phyloP scores from a whole-genome alignment of 2,888 invertebrate species.

The Gibbula magus region DNA sequence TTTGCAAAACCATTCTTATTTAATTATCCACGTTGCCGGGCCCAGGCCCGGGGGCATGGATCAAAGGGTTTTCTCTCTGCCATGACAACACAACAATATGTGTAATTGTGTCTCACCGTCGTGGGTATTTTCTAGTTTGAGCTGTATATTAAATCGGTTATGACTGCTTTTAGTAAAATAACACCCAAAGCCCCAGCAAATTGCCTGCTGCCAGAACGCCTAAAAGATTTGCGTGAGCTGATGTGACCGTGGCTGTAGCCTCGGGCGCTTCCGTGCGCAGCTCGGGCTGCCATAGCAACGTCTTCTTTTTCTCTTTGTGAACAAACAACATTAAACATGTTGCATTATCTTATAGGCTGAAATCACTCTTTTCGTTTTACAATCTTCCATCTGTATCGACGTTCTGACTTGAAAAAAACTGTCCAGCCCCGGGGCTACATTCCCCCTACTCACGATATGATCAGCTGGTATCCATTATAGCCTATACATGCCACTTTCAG shows the following conservation, averaged over 20 bases:
- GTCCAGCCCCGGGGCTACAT: not conserved
- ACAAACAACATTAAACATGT: conserved; percentile 15
- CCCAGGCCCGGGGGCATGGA: conserved; percentile 31
- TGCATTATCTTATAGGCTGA: conserved; percentile 1
- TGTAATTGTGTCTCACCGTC: conserved; percentile 17
- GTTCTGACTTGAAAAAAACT: not conserved
- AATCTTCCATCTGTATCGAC: not conserved
- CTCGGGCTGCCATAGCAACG: conserved; percentile 30
- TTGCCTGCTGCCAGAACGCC: conserved; percentile 7
- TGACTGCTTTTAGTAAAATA: conserved; percentile 13
- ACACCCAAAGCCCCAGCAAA: conserved; percentile 3
- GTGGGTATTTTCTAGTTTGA: conserved; percentile 1
- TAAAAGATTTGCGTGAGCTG: not conserved
- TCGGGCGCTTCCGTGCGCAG: conserved; percentile 23
- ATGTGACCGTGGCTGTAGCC: not conserved
- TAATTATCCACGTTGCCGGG: conserved; percentile 44
- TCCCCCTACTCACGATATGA: not conserved
- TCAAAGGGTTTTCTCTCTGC: conserved; percentile 38
- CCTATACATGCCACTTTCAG: too few species aligned
- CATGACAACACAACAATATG: conserved; percentile 34
- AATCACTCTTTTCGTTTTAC: conserved; percentile 6
- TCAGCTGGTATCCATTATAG: too few species aligned
- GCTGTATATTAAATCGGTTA: conserved; percentile 13
- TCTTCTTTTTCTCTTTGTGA: not conserved
- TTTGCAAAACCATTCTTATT: conserved; percentile 43